phyloP scores from a whole-genome alignment of 2,113 vertebrate species.

The Camelus dromedarius region DNA sequence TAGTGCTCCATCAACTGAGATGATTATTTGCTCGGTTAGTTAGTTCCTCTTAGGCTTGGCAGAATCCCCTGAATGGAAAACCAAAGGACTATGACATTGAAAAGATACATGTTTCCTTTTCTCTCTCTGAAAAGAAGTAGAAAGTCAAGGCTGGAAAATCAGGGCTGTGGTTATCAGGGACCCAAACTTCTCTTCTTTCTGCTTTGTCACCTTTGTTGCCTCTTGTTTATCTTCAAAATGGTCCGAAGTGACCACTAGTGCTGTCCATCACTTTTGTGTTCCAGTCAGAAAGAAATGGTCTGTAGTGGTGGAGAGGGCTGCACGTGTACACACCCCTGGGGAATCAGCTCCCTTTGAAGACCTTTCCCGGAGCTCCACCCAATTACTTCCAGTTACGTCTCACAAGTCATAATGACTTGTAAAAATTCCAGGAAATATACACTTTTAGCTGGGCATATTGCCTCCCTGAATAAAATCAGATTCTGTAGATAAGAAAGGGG shows the following conservation, averaged over 20 bases:
- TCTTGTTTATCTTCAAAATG: background rate
- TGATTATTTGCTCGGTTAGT: background rate
- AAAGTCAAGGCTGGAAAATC: background rate
- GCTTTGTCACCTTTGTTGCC: background rate
- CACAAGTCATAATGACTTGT: background rate
- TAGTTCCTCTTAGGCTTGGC: background rate
- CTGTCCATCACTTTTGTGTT: background rate
- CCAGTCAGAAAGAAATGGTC: background rate
- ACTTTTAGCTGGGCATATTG: background rate
- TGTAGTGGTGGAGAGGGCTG: background rate
- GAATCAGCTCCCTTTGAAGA: background rate
- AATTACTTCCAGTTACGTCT: background rate
- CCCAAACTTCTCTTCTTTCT: background rate
- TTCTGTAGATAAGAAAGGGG: background rate
- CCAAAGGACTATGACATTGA: background rate
- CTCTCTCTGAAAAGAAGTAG: background rate
- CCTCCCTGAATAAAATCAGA: background rate
- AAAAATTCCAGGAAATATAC: background rate
- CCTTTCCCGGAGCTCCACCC: background rate
- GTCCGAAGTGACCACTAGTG: background rate
- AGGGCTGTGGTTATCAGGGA: too few relatives aligned
- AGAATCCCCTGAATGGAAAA: conserved; percentile 25
- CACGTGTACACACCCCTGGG: background rate
- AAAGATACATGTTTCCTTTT: background rate
- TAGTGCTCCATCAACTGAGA: background rate